These are phyloP conservation scores for Baryphthengus martii DNA, from an alignment of 2,113 vertebrate species.

Conservation along the genomic window DNA sequence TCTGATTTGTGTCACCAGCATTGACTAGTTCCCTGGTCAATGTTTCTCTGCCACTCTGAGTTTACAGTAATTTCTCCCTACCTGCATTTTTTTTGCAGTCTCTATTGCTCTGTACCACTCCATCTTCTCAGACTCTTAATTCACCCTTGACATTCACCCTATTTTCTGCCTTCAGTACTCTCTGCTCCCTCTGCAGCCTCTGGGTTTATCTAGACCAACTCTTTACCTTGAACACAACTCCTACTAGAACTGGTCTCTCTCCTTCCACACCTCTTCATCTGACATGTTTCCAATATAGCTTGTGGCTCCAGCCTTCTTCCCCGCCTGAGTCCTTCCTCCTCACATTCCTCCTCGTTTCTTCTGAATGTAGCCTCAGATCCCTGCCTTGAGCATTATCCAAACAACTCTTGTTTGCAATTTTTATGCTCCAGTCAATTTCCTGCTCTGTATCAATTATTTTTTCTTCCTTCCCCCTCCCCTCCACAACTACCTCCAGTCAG, in stretches of 20 bases:
- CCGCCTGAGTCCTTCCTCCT: neutral
- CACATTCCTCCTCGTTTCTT: neutral
- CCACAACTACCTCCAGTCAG: neutral
- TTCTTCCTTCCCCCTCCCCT: neutral
- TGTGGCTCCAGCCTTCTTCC: neutral
- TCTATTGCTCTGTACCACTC: neutral
- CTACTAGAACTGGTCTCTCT: neutral
- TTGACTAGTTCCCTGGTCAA: neutral
- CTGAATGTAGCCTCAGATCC: neutral
- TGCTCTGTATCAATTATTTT: neutral
- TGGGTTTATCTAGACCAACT: neutral
- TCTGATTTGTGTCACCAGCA: neutral
- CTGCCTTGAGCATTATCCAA: neutral
- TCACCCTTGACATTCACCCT: accelerated
- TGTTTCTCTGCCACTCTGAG: neutral
- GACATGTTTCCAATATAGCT: neutral
- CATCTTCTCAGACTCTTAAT: neutral
- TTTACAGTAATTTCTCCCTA: neutral
- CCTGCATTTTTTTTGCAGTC: neutral
- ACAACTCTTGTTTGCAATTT: neutral
- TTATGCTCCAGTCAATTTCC: neutral
- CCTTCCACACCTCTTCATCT: neutral
- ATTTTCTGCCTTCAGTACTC: neutral
- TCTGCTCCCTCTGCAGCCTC: neutral
- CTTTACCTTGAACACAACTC: neutral